phyloP scores from a whole-genome alignment of 2,113 vertebrate genomes.

The Amphiprion percula region DNA sequence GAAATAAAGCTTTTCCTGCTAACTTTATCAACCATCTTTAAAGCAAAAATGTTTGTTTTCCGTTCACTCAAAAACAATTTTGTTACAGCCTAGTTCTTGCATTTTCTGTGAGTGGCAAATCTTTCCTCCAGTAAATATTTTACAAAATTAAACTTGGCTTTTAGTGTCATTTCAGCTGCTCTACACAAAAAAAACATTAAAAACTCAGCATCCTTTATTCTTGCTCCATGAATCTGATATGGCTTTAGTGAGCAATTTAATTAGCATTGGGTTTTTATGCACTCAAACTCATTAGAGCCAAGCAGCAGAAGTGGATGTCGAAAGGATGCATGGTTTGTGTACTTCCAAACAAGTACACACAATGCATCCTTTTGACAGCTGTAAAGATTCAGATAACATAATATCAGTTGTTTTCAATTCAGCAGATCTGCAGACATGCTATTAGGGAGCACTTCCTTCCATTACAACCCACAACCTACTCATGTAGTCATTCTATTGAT shows the following conservation, averaged over 20 bases:
- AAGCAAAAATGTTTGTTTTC: not conserved
- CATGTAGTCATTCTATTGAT: constrained; percentile 68
- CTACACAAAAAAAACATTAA: not conserved
- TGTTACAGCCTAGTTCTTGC: not conserved
- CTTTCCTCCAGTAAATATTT: constrained; percentile 24
- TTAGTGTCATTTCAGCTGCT: not conserved
- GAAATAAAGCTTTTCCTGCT: not conserved
- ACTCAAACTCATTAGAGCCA: constrained; percentile 44
- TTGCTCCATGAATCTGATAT: constrained; percentile 21
- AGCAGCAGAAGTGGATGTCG: constrained; percentile 26
- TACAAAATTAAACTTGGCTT: not conserved
- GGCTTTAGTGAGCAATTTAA: constrained; percentile 44
- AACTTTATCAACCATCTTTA: not conserved
- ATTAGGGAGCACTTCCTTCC: constrained; percentile 74
- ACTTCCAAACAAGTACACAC: constrained; percentile 29
- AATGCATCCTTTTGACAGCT: constrained; percentile 5
- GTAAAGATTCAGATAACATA: constrained; percentile 30
- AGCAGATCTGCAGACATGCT: constrained; percentile 43
- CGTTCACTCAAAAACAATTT: too few relatives aligned
- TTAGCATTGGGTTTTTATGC: constrained; percentile 52
- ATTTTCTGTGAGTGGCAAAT: not conserved
- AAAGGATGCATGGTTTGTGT: constrained; percentile 24
- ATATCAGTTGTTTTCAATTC: constrained; percentile 28
- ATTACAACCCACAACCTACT: constrained; percentile 71
- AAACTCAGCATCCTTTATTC: constrained; percentile 26